Conservation (phyloP, 1,140 invertebrate genomes). For the Orchesella cincta region DNA sequence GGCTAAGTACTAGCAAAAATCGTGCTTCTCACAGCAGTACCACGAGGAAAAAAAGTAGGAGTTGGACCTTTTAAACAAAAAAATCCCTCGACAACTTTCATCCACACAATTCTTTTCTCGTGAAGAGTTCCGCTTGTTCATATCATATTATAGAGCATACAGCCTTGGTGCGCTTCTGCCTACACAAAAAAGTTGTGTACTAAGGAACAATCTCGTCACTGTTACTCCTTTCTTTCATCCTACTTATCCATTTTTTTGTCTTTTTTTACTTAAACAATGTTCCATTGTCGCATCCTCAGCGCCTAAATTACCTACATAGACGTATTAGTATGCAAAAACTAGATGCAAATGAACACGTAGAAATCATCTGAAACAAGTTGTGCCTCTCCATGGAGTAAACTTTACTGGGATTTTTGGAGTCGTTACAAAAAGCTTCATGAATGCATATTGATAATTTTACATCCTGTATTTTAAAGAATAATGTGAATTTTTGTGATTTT, state of each 20-base stretch:
- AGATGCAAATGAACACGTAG: too few relatives aligned
- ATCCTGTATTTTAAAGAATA: too few relatives aligned
- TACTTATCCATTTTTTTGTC: neutral
- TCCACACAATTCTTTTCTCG: neutral
- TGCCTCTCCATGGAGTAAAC: neutral
- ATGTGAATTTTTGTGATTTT: too few relatives aligned
- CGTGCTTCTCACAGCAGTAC: neutral
- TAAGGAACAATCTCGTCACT: slow-evolving; percentile 11
- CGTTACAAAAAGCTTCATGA: neutral
- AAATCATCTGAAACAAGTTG: neutral
- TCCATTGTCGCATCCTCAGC: neutral
- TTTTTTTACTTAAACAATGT: neutral
- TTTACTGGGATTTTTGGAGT: neutral
- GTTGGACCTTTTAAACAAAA: slow-evolving; percentile 11
- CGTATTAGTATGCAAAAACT: too few relatives aligned
- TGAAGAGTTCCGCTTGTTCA: neutral
- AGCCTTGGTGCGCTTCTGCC: neutral
- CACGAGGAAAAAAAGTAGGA: neutral
- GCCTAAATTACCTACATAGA: too few relatives aligned
- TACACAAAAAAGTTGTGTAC: neutral
- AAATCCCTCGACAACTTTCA: neutral
- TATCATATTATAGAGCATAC: too few relatives aligned
- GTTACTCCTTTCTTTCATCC: neutral
- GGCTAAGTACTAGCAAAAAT: neutral
- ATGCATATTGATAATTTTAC: neutral